These are phyloP conservation scores for Neocrepidodera transversa DNA, from an alignment of 2,888 invertebrate species.

Conservation along the genomic window DNA sequence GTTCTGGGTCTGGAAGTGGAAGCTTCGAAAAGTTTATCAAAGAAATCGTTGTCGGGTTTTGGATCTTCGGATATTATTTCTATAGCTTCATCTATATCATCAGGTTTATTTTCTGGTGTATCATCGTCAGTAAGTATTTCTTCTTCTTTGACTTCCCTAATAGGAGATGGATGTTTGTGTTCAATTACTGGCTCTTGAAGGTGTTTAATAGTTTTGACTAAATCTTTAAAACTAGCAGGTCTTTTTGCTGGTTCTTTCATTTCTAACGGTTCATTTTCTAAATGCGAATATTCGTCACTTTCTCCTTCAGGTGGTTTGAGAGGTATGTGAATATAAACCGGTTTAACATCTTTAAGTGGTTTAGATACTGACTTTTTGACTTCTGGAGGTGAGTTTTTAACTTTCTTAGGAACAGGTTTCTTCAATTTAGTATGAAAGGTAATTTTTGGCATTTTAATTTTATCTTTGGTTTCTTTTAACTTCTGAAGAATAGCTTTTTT, in stretches of 20 bases:
- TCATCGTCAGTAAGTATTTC: constrained; percentile 2
- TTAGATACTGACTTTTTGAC: constrained; percentile 36
- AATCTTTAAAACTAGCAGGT: constrained; percentile 31
- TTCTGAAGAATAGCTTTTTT: constrained; percentile 48
- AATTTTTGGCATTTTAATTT: constrained; percentile 52
- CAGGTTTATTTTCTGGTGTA: neutral
- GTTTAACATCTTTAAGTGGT: constrained; percentile 43
- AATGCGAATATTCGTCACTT: constrained; percentile 57
- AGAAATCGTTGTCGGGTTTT: constrained; percentile 33
- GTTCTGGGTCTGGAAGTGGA: constrained; percentile 26
- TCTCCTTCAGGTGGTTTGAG: constrained; percentile 57
- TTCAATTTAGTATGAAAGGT: constrained; percentile 46
- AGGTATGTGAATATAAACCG: constrained; percentile 58
- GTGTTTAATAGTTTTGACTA: constrained; percentile 31
- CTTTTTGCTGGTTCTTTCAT: constrained; percentile 21
- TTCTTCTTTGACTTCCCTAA: constrained; percentile 15
- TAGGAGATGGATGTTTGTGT: constrained; percentile 10
- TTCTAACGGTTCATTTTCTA: constrained; percentile 51
- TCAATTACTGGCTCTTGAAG: constrained; percentile 19
- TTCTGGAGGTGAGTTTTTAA: constrained; percentile 40
- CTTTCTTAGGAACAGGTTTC: constrained; percentile 45
- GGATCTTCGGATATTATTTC: constrained; percentile 4
- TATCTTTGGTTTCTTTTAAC: constrained; percentile 53
- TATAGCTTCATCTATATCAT: neutral
- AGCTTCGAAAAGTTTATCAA: constrained; percentile 43